Evolutionary conservation across 2,797 vertebrate species (phyloP).

Genomic region (Crotalus adamanteus): DNA sequence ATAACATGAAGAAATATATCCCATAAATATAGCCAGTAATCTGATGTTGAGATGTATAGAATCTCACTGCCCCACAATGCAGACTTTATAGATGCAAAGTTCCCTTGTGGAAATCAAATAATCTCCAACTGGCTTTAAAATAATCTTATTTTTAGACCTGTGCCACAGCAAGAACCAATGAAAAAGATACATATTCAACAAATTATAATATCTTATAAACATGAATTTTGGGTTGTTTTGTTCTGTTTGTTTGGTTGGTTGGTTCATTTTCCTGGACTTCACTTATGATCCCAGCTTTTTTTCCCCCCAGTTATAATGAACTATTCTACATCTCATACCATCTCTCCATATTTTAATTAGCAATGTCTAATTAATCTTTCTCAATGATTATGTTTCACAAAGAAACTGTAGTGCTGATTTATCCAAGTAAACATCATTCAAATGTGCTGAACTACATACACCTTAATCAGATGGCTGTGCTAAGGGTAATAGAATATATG

Average conservation of each 20-base stretch:
- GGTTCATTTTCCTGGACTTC: background rate
- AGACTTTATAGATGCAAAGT: background rate
- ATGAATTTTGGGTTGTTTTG: background rate
- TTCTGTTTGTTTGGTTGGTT: background rate
- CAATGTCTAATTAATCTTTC: background rate
- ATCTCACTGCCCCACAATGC: background rate
- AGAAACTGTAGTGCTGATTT: background rate
- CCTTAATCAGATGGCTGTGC: background rate
- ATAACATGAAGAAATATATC: background rate
- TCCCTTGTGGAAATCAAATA: background rate
- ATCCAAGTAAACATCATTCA: background rate
- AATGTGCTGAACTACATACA: background rate
- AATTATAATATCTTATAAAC: too few species aligned
- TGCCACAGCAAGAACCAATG: background rate
- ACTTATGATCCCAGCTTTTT: background rate
- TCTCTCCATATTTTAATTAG: background rate
- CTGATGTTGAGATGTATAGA: background rate
- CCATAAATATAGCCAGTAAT: background rate
- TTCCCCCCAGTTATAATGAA: background rate
- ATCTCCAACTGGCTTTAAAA: background rate
- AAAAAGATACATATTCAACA: background rate
- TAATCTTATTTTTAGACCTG: background rate
- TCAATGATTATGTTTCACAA: background rate
- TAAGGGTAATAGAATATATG: background rate
- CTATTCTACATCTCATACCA: background rate